These are phyloP conservation scores for Pygoscelis antarcticus DNA, from an alignment of 2,113 vertebrate species.

Conservation along the genomic window DNA sequence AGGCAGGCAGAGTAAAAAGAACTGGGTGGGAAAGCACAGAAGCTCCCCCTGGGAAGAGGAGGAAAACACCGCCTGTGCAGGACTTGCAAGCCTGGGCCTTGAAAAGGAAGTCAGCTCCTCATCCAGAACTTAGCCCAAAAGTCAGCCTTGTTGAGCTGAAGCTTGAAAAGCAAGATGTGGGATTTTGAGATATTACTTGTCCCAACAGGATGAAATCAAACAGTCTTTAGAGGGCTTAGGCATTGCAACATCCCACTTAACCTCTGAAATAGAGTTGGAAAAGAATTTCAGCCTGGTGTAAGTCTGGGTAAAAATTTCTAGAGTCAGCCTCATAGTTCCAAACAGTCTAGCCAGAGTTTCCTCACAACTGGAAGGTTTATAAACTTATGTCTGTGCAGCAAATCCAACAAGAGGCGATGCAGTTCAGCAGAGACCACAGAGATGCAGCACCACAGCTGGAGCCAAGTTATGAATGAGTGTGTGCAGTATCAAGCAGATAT, in stretches of 20 bases:
- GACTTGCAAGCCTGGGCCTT: not conserved
- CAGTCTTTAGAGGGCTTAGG: not conserved
- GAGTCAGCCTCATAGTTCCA: not conserved
- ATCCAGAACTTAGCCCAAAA: not conserved
- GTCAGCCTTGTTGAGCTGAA: not conserved
- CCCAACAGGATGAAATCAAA: not conserved
- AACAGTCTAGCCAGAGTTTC: not conserved
- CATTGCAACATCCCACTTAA: not conserved
- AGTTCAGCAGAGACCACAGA: not conserved
- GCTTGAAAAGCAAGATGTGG: not conserved
- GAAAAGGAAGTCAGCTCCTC: not conserved
- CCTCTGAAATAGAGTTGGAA: not conserved
- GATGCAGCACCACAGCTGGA: not conserved
- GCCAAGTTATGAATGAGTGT: not conserved
- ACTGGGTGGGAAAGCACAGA: not conserved
- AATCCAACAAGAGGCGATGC: not conserved
- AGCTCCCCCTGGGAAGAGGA: not conserved
- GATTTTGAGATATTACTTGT: not conserved
- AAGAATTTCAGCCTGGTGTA: fast-evolving
- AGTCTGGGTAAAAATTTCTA: not conserved
- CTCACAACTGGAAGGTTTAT: not conserved
- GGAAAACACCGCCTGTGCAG: not conserved
- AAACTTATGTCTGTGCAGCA: not conserved
- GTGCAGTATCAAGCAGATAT: not conserved
- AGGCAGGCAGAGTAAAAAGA: not conserved